These are phyloP conservation scores for Diprion similis DNA, from an alignment of 1,140 invertebrate genomes.

Conservation along the genomic window DNA sequence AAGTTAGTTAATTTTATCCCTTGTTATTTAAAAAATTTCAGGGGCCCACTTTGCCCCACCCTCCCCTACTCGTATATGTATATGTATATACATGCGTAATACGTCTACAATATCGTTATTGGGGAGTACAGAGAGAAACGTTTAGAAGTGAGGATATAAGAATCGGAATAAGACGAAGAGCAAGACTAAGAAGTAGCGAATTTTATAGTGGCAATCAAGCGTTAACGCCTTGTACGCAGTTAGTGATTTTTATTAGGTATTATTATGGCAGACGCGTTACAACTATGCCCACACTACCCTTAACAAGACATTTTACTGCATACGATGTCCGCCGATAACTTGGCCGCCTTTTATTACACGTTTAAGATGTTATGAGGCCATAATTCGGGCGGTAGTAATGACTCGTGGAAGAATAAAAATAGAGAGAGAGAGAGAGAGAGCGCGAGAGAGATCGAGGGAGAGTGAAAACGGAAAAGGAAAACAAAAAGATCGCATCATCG, in stretches of 20 bases:
- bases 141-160: no score
- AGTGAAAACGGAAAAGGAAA: neutral
- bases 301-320: conserved; percentile 11
- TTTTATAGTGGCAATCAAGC: conserved; percentile 40
- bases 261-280: conserved; percentile 22
- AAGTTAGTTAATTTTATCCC: no score
- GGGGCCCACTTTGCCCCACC: no score
- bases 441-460: neutral
- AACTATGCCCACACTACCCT: conserved; percentile 1
- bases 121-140: no score
- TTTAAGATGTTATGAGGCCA: conserved; percentile 2
- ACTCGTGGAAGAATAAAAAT: conserved; percentile 26
- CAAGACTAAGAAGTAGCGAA: conserved; percentile 19
- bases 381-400: conserved; percentile 30
- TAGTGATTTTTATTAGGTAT: conserved; percentile 41
- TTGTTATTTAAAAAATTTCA: no score
- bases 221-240: conserved; percentile 33
- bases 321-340: conserved; percentile 15
- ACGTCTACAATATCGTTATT: no score
- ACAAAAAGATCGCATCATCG: no score
- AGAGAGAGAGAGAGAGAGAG: no score
- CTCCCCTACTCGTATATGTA: no score
- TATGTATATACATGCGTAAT: no score
- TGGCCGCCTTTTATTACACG: conserved; percentile 2
- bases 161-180: no score